Base-by-base conservation (phyloP, 2,797 vertebrate species). In the Rhabdomys pumilio region DNA sequence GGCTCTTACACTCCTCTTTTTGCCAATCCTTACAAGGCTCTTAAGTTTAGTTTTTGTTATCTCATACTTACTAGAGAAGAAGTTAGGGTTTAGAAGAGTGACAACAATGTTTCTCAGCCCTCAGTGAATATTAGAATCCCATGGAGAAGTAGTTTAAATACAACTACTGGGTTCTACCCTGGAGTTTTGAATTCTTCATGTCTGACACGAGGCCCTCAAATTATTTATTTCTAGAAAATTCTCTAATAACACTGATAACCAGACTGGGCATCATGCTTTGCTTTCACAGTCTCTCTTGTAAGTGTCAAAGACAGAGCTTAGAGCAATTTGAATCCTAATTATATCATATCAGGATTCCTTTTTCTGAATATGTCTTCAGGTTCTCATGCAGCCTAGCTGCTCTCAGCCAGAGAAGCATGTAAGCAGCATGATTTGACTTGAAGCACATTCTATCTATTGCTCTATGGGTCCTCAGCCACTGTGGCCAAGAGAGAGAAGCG, bases 151-250 rank as follows among this genome's bases (percentile, higher is more conserved):
- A 44, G 2, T 55, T 84, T 38, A 63, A 59, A 82, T 59, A 50
- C 14, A 79, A 31, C 20, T 0, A 20, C 47, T 44, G 53, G 7
- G 19, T 80, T 26, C 19, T 2, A 0, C 3, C 0, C 0, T 24
- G 29, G 34, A 8, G 19, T 63, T 91, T 75, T 26, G 19, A 53
- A 76, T 91, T 96, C 61, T 73, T 29, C 47, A 19, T 38, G 22
- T 44, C 15, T 50, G n/a, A 24, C 2, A 4, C 41, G 26, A 20
- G 3, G 6, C 29, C 63, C 29, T 63, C 63, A 69, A 22, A 47
- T 31, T 53, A 61, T n/a, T 19, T 0, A 53, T 22, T 57, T 61
- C 22, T 59, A 69, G 26, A 10, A 89, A 89, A 50, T 31, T 80
- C 61, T n/a, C n/a, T 29, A 24, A 8, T 11, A 85, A 55, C 26